Evolutionary conservation across 1,140 invertebrate species (phyloP).

Genomic region (Drosophila setifemur): DNA sequence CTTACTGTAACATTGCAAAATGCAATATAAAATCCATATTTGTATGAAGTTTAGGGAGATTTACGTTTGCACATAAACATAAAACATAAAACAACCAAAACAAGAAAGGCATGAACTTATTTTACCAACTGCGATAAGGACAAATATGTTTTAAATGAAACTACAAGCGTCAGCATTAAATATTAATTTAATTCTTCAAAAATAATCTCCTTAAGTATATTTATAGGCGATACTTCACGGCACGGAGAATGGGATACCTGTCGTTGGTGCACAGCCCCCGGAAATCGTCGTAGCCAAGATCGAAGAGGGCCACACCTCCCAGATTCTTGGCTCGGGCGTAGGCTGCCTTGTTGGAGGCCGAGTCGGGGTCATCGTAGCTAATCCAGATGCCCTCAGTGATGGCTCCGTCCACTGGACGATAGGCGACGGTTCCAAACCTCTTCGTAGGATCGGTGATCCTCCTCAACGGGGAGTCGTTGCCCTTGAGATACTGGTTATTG

Average conservation of each 20-base stretch:
- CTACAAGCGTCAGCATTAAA: too few species aligned
- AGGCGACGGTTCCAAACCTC: constrained; percentile 89
- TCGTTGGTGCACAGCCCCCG: constrained; percentile 89
- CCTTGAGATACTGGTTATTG: constrained; percentile 84
- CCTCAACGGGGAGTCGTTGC: constrained; percentile 86
- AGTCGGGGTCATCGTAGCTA: constrained; percentile 93
- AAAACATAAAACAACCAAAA: too few species aligned
- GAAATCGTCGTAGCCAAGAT: constrained; percentile 93
- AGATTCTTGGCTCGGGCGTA: constrained; percentile 89
- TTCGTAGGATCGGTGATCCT: constrained; percentile 89
- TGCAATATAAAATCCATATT: too few species aligned
- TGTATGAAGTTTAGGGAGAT: too few species aligned
- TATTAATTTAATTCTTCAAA: too few species aligned
- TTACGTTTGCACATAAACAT: too few species aligned
- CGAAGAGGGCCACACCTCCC: constrained; percentile 91
- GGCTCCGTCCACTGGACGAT: constrained; percentile 86
- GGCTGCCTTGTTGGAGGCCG: constrained; percentile 90
- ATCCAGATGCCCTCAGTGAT: constrained; percentile 92
- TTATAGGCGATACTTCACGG: constrained; percentile 85
- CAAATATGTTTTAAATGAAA: too few species aligned
- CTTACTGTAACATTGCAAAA: too few species aligned
- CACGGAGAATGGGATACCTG: constrained; percentile 88
- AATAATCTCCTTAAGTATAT: neutral
- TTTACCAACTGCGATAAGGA: too few species aligned
- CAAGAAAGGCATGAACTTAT: too few species aligned